Base-by-base conservation (phyloP, 2,888 invertebrate genomes). In the Pemphredon lugubris region DNA sequence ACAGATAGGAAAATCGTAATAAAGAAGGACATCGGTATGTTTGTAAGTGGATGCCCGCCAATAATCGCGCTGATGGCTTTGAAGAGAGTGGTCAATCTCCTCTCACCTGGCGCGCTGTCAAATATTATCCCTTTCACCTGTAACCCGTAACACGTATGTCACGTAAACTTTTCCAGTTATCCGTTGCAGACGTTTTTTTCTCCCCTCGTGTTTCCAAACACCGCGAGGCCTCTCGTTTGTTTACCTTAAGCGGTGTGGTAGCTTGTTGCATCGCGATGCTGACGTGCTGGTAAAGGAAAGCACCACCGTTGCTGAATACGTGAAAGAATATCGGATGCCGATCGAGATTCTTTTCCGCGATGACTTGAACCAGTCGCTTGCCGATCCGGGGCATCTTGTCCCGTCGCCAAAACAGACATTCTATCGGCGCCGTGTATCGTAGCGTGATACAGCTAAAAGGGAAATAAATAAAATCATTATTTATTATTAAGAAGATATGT, bases 241-340 rank as follows among this genome's bases (percentile, higher is more conserved):
- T 73, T 81, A 92, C 92, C 88, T 91, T 91, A 39, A 93, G 87
- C 1, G 91, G 91, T 61, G 91, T 91, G 18, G 91, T 90, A 37
- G 90, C 90, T 66, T 91, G 90, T 73, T 91, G 90, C 78, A 93
- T 90, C 5, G 93, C 93, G 66, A 92, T 84, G 32, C 93, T 92
- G 77, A 95, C 92, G 87, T 94, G 93, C 73, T 93, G 93, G 86
- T 95, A 95, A 7, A 95, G 90, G 84, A 93, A 93, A 2, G 94
- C 93, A 14, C 95, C 95, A n/a, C 95, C 94, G 85, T 95, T 95
- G 71, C 95, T 95, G 86, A 95, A 95, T 61, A 94, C 92, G 83
- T 95, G 95, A 85, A 95, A 93, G 71, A 95, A 92, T 57, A 95
- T 91, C 4, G 95, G 95, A 88, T 94, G 94, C 32, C 92, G 92